Evolutionary conservation across 2,888 invertebrate genomes (phyloP).

Genomic region (Cheilosia vulpina): DNA sequence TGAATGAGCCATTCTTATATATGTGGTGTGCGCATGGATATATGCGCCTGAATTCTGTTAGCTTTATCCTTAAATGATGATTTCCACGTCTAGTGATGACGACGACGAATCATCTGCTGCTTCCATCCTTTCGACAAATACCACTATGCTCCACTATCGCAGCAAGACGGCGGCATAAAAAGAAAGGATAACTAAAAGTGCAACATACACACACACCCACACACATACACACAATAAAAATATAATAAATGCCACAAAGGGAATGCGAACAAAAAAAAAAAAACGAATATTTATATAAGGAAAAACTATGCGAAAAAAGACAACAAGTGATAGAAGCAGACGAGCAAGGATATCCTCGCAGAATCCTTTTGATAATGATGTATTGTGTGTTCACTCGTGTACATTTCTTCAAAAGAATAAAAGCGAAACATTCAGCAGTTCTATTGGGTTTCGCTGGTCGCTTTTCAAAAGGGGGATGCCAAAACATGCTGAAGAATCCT

Average conservation of each 20-base stretch:
- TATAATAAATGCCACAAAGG: conserved; percentile 74
- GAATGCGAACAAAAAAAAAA: conserved; percentile 41
- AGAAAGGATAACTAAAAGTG: conserved; percentile 53
- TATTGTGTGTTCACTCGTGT: conserved; percentile 68
- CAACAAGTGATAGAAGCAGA: conserved; percentile 17
- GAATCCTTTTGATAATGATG: conserved; percentile 75
- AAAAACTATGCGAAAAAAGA: conserved; percentile 40
- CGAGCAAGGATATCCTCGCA: conserved; percentile 57
- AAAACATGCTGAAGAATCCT: conserved; percentile 33
- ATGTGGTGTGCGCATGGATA: neutral
- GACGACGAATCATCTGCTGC: conserved; percentile 37
- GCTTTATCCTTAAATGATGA: conserved; percentile 68
- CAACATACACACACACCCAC: conserved; percentile 40
- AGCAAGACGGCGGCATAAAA: neutral
- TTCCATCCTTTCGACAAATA: conserved; percentile 33
- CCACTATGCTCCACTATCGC: neutral
- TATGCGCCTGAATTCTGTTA: conserved; percentile 55
- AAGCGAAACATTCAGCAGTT: conserved; percentile 54
- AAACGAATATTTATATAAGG: neutral
- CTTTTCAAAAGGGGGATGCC: neutral
- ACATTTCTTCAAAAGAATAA: conserved; percentile 28
- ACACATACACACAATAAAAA: conserved; percentile 57
- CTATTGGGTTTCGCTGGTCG: conserved; percentile 15
- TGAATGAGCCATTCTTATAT: conserved; percentile 4
- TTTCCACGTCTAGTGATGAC: conserved; percentile 60